Percentiles rank a stretch among this genome's conserved stretches.
phyloP scores from a whole-genome alignment of 64 coral and sea anemone species.

The Pachyseris speciosa region DNA sequence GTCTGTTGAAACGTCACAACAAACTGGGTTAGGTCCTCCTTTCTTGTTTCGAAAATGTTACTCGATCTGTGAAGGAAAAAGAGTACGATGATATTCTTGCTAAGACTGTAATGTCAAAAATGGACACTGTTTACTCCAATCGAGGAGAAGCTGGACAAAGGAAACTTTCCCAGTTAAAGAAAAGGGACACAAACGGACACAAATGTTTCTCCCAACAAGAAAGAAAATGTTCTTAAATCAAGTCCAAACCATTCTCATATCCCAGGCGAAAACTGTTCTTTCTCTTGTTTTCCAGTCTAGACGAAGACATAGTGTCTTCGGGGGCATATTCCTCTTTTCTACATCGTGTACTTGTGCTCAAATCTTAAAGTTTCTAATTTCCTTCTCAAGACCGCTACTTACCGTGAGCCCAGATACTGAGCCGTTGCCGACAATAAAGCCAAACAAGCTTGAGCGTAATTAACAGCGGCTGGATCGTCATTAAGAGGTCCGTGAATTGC shows the following conservation, averaged over 20 bases:
- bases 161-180: too few species aligned
- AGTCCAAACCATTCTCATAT: too few species aligned
- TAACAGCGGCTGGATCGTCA: slow-evolving; percentile 64
- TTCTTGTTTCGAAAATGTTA: slow-evolving; percentile 82
- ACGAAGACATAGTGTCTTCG: too few species aligned
- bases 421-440: slow-evolving; percentile 79
- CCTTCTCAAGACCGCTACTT: background rate
- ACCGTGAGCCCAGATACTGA: slow-evolving; percentile 88
- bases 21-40: slow-evolving; percentile 91
- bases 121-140: too few species aligned
- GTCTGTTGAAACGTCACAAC: slow-evolving; percentile 87
- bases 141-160: too few species aligned
- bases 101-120: background rate
- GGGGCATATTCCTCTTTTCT: too few species aligned
- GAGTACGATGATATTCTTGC: background rate
- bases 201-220: too few species aligned
- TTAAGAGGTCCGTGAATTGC: slow-evolving; percentile 65
- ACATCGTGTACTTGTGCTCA: background rate
- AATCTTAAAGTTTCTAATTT: background rate
- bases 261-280: too few species aligned
- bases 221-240: too few species aligned
- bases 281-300: too few species aligned
- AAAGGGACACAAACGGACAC: too few species aligned
- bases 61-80: slow-evolving; percentile 56
- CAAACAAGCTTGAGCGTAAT: slow-evolving; percentile 77